These are phyloP conservation scores for Xanthia togata DNA, from an alignment of 2,888 invertebrate species.

Conservation along the genomic window DNA sequence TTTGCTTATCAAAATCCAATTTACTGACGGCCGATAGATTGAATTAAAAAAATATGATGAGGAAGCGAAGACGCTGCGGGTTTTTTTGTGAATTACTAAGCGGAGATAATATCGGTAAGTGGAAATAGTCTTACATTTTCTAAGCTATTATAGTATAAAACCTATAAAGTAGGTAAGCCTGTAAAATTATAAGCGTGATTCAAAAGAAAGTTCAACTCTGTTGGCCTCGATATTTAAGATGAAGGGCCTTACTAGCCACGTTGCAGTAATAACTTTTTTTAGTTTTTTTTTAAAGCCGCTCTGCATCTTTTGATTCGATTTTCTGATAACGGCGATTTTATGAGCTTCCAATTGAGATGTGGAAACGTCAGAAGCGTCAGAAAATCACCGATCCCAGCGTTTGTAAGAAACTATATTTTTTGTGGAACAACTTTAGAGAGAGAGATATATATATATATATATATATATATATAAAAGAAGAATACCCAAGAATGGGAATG, in stretches of 20 bases:
- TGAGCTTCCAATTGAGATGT: neutral
- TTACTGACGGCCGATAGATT: conserved; percentile 51
- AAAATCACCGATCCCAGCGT: neutral
- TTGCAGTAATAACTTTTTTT: neutral
- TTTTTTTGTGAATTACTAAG: conserved; percentile 31
- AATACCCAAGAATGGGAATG: no score
- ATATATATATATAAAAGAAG: no score
- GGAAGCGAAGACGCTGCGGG: conserved; percentile 12
- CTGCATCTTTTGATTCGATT: neutral
- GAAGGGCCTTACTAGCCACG: neutral
- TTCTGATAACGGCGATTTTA: neutral
- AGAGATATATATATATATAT: no score
- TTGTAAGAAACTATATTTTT: neutral
- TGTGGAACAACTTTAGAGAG: no score
- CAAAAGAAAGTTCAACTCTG: neutral
- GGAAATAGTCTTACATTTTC: conserved; percentile 5
- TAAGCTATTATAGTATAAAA: neutral
- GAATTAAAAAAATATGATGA: conserved; percentile 54
- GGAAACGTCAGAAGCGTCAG: neutral
- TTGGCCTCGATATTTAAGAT: neutral
- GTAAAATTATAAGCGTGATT: neutral
- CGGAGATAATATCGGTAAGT: conserved; percentile 9
- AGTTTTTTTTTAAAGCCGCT: no score
- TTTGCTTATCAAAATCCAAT: conserved; percentile 56
- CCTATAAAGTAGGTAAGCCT: neutral